Percentiles rank a stretch among this genome's conserved stretches.
phyloP scores from a whole-genome alignment of 2,797 vertebrate genomes.

The Nyctibius grandis region DNA sequence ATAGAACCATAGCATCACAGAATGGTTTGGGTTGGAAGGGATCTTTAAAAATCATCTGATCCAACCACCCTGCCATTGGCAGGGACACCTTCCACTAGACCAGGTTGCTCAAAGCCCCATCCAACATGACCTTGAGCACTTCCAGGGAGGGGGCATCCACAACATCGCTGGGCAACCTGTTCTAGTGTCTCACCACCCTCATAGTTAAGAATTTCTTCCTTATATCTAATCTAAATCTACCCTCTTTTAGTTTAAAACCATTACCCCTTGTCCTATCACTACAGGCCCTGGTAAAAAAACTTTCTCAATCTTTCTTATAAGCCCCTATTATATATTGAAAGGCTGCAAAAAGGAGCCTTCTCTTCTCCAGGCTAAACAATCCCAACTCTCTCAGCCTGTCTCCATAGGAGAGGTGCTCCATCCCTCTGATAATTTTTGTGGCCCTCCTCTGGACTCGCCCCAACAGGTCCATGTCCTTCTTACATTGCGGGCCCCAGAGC shows the following conservation, averaged over 20 bases:
- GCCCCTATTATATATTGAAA: not conserved
- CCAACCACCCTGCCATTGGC: too few species aligned
- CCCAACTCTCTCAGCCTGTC: not conserved
- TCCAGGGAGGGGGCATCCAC: not conserved
- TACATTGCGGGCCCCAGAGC: not conserved
- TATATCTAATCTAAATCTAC: not conserved
- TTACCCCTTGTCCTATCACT: not conserved
- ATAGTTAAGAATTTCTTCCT: not conserved
- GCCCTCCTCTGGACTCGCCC: not conserved
- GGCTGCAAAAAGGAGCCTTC: not conserved
- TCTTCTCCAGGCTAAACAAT: not conserved
- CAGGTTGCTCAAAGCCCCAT: not conserved
- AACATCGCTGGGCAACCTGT: not conserved
- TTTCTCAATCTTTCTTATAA: not conserved
- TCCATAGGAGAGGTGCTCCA: not conserved
- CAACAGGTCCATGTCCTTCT: not conserved
- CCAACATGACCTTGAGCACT: not conserved
- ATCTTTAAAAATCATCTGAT: not conserved
- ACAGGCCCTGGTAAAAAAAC: not conserved
- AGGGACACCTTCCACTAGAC: not conserved
- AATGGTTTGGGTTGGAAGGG: not conserved
- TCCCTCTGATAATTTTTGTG: not conserved
- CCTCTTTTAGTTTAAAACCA: not conserved
- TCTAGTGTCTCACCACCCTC: not conserved
- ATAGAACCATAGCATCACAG: not conserved